Base-by-base conservation (phyloP, 2,797 vertebrate genomes). In the Sciurus vulgaris region DNA sequence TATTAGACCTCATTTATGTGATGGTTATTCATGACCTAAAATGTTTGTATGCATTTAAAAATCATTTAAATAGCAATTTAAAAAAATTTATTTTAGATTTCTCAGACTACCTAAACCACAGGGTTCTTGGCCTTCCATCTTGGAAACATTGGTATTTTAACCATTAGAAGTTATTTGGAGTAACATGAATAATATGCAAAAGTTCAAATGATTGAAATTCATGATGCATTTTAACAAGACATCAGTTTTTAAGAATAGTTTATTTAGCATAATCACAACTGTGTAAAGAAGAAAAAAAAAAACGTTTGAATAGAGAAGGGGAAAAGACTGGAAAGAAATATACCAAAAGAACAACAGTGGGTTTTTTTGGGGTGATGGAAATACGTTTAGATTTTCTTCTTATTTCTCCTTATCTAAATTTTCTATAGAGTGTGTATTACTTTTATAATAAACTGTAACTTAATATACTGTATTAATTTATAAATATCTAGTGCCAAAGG, bases 301-400 rank as follows among this genome's bases (percentile, higher is more conserved):
- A 91, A 85, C 49, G 70, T 97, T 83, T 96, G 72, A 95, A 56
- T 89, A 72, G 35, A 74, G 13, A 38, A 86, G 56, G 79, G 69
- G 96, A 93, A 97, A 97, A 97, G 96, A 94, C 97, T 97, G 95
- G 97, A 97, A 97, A 98, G 97, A 98, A 92, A 97, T 97, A 97
- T 93, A 96, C 15, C 30, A 51, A 95, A 90, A 95, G 70, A 96
- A 86, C 85, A 90, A 86, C 28, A 88, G 70, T 26, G 94, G 69
- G 33, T 93, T 56, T 78, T 73, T 97, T 97, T 89, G 86, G 54
- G 63, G 9, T 94, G 78, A 94, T 96, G n/a, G n/a, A 93, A 93
- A 86, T 95, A 28, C 47, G 15, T 77, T 67, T 69, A 88, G 69
- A 92, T 70, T 33, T 82, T 91, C 94, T 89, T 67, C 30, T 89